Evolutionary conservation across 1,140 invertebrate genomes (phyloP).

Genomic region (Diuraphis noxia): DNA sequence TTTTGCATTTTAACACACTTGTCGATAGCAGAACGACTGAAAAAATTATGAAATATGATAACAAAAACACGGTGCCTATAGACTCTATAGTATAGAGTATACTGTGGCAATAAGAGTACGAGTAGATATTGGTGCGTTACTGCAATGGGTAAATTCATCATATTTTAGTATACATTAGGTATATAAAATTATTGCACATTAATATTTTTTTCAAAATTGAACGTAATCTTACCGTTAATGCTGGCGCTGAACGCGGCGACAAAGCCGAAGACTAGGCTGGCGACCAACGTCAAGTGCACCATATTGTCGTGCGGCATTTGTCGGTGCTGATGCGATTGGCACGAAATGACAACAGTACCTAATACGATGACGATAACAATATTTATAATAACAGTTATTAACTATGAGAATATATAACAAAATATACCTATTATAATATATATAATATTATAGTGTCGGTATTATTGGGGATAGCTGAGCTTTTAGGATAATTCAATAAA

Average conservation of each 20-base stretch:
- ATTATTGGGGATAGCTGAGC: too few relatives aligned
- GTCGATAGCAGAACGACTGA: not conserved
- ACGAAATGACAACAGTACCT: not conserved
- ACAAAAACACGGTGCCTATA: too few relatives aligned
- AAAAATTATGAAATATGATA: not conserved
- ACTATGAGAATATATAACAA: not conserved
- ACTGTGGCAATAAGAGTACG: too few relatives aligned
- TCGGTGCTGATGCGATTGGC: not conserved
- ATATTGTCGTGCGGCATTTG: not conserved
- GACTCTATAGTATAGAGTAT: too few relatives aligned
- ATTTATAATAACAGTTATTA: not conserved
- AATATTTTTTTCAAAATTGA: not conserved
- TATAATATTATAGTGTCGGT: too few relatives aligned
- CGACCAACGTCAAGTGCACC: constrained; percentile 9
- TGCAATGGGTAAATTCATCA: too few relatives aligned
- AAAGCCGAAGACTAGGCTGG: not conserved
- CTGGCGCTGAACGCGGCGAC: not conserved
- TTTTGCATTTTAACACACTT: not conserved
- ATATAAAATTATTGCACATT: not conserved
- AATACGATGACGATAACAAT: not conserved
- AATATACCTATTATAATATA: too few relatives aligned
- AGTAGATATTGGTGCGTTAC: too few relatives aligned
- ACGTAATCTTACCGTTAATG: not conserved
- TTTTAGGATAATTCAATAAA: too few relatives aligned
- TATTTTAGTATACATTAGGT: too few relatives aligned